Evolutionary conservation across 2,797 vertebrate species (phyloP).

Genomic region (Lemur catta): DNA sequence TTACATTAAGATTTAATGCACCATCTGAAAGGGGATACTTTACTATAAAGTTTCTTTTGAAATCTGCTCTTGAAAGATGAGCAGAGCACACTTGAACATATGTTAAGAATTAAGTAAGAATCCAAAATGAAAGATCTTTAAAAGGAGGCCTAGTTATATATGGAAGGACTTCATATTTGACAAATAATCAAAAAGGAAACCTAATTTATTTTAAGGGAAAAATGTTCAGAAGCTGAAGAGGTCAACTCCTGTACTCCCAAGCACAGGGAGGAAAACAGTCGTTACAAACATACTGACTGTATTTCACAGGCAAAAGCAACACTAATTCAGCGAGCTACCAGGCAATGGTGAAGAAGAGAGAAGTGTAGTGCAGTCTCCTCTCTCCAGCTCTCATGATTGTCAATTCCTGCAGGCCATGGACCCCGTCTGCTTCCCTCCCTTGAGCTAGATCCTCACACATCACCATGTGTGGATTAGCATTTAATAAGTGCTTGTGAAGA

Average conservation of each 20-base stretch:
- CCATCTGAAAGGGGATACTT: constrained; percentile 42
- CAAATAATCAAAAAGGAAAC: constrained; percentile 42
- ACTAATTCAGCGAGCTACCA: background rate
- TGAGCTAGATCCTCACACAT: background rate
- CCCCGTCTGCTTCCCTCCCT: background rate
- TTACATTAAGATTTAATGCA: constrained; percentile 36
- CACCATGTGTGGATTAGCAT: constrained; percentile 1
- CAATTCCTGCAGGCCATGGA: background rate
- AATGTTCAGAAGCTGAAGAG: background rate
- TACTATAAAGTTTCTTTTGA: constrained; percentile 58
- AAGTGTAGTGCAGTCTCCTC: background rate
- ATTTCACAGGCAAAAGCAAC: background rate
- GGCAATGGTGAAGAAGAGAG: background rate
- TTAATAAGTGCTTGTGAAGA: constrained; percentile 56
- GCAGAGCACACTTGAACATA: background rate
- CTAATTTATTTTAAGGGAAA: constrained; percentile 24
- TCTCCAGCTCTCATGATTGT: background rate
- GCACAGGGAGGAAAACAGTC: background rate
- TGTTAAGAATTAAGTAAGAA: constrained; percentile 68
- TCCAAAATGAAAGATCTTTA: constrained; percentile 47
- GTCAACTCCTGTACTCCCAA: background rate
- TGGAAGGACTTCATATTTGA: constrained; percentile 42
- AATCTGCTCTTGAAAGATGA: constrained; percentile 65
- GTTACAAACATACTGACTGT: background rate
- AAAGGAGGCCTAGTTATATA: background rate